phyloP scores from a whole-genome alignment of 2,888 invertebrate species.

The Trissonchulus latispiculum region DNA sequence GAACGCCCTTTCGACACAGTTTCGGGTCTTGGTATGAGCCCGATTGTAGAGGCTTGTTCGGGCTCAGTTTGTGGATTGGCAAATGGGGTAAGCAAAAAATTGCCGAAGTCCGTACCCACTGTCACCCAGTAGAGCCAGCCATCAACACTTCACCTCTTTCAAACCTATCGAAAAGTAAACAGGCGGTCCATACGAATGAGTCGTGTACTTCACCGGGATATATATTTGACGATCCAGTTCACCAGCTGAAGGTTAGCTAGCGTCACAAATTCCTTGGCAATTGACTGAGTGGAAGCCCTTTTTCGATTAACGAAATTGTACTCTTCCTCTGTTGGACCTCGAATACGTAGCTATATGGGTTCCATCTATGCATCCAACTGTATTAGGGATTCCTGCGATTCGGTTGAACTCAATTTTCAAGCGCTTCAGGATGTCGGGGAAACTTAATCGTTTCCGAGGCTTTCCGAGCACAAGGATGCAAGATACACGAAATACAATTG shows the following conservation, averaged over 20 bases:
- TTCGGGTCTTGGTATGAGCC: background rate
- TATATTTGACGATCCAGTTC: no score
- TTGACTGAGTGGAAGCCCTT: background rate
- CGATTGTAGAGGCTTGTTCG: background rate
- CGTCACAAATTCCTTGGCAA: background rate
- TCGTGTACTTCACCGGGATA: background rate
- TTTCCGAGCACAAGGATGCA: no score
- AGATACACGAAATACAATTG: no score
- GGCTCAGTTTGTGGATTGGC: background rate
- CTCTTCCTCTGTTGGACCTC: background rate
- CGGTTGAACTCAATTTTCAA: no score
- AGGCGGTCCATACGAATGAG: background rate
- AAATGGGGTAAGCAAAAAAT: background rate
- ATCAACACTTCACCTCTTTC: background rate
- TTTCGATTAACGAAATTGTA: background rate
- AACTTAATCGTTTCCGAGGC: no score
- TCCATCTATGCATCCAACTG: background rate
- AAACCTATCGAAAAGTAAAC: background rate
- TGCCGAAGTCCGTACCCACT: background rate
- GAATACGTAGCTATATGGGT: background rate
- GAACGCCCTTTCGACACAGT: background rate
- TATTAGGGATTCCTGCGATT: no score
- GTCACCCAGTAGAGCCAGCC: background rate
- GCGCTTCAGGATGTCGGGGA: no score
- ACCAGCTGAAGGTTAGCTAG: no score